Base-by-base conservation (phyloP, 1,140 invertebrate species). In the Caenorhabditis latens region DNA sequence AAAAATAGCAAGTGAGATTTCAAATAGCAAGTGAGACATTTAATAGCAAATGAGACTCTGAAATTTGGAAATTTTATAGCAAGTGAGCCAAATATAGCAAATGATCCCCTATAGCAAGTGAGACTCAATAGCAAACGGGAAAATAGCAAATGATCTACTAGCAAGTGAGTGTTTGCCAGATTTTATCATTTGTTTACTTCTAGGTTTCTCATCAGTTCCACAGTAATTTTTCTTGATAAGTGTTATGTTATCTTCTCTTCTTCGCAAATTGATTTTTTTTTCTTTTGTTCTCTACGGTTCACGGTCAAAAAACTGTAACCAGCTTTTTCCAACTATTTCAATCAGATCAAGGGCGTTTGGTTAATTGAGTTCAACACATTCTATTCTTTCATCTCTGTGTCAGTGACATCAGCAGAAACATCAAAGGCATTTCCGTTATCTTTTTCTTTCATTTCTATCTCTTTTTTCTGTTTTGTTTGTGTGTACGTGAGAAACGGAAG, bases 361-460 rank as follows among this genome's bases (percentile, higher is more conserved):
- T 65, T 9, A 19, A 14, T 71, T 43, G 21, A n/a, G 14, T 71
- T 71, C 14, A 71, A 8, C 16, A 24, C n/a, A 16, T 42, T 67
- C 24, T n/a, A 16, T 42, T 67, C 24, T n/a, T 63, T 63, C 55
- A 2, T 65, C 43, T 46, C 46, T 79, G 71, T 50, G 43, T 53
- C 71, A 50, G 42, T 79, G 71, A 79, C 71, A 53, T 79, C 71
- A 79, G 61, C 61, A 63, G 40, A 71, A 7, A 48, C 16, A 53
- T 50, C 71, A 50, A 79, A 79, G 46, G 46, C 46, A 50, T 50
- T 48, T 50, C 40, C n/a, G 21, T 19, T 42, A 24, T 50, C 50
- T 50, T 24, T 46, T 50, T 46, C 24, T 50, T n/a, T 50, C 40
- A n/a, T 46, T 9, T 43, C 21, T 24, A 16, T 71, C 65, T 71